A percentile compares a stretch with the other conserved stretches of the same genome.
Conservation (phyloP, 2,797 vertebrate species). For the Stomatorhinus walkeri region DNA sequence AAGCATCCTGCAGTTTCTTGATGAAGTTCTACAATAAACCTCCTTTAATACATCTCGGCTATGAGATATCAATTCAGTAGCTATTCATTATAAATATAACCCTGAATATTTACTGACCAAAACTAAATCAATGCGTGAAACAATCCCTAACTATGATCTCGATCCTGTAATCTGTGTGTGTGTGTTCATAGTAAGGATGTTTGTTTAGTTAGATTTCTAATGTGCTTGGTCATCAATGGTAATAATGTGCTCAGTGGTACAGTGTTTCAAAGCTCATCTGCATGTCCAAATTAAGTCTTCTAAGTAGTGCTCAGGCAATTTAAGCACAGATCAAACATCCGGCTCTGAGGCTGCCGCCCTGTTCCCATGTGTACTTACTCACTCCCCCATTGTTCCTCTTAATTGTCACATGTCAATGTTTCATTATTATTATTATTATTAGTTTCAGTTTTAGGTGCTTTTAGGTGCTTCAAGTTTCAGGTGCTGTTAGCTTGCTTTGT, state of each 20-base stretch:
- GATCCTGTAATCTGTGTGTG: background rate
- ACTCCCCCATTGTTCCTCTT: background rate
- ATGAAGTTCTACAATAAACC: constrained; percentile 57
- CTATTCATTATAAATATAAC: constrained; percentile 51
- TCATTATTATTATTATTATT: background rate
- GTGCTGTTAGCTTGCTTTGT: background rate
- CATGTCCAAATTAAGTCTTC: background rate
- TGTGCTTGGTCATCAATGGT: background rate
- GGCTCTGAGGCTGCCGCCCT: background rate
- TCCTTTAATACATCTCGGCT: constrained; percentile 48
- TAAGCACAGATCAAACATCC: background rate
- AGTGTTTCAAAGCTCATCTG: background rate
- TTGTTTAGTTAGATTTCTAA: constrained; percentile 19
- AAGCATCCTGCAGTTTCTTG: constrained; percentile 43
- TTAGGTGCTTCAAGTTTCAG: background rate
- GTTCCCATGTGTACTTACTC: background rate
- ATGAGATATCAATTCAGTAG: constrained; percentile 50
- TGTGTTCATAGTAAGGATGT: constrained; percentile 15
- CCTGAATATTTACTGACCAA: constrained; percentile 53
- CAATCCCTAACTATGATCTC: constrained; percentile 15
- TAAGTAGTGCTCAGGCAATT: background rate
- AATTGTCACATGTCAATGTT: background rate
- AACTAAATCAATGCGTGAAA: constrained; percentile 45
- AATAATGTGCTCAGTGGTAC: background rate
- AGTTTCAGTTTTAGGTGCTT: background rate